Percentiles rank a stretch among this genome's conserved stretches.
These are phyloP conservation scores for Brachionus paranguensis DNA, from an alignment of 1,140 invertebrate species.

Conservation along the genomic window DNA sequence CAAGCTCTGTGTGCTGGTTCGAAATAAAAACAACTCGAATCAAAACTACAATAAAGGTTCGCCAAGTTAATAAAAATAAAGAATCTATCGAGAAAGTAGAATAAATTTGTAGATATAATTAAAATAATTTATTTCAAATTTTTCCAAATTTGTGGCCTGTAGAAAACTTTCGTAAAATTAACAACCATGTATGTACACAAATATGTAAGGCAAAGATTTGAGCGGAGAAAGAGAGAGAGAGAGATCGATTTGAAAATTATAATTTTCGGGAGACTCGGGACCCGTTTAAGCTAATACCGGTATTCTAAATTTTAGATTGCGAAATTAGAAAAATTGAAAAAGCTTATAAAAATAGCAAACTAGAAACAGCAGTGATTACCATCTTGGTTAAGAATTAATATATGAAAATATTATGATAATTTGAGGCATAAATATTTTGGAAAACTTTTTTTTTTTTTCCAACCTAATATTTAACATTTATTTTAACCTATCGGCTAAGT, in stretches of 20 bases:
- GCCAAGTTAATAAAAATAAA: conserved; percentile 15
- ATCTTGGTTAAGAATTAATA: neutral
- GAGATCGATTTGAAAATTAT: neutral
- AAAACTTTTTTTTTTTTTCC: neutral
- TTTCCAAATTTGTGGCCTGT: neutral
- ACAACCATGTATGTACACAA: neutral
- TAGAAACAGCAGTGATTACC: neutral
- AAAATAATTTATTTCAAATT: conserved; percentile 30
- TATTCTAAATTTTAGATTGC: neutral
- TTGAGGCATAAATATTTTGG: conserved; percentile 6
- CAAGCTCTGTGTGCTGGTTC: neutral
- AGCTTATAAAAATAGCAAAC: neutral
- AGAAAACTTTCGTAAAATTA: neutral
- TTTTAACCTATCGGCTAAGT: neutral
- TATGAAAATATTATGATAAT: conserved; percentile 33
- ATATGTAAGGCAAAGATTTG: neutral
- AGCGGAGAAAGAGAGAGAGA: neutral
- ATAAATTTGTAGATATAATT: conserved; percentile 31
- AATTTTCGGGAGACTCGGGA: neutral
- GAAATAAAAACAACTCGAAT: conserved; percentile 17
- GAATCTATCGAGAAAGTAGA: conserved; percentile 14
- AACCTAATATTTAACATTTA: neutral
- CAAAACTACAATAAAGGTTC: conserved; percentile 18
- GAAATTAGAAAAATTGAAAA: neutral
- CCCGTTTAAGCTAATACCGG: neutral